These are phyloP conservation scores for Trachelus tabidus DNA, from an alignment of 2,888 invertebrate species.

Conservation along the genomic window DNA sequence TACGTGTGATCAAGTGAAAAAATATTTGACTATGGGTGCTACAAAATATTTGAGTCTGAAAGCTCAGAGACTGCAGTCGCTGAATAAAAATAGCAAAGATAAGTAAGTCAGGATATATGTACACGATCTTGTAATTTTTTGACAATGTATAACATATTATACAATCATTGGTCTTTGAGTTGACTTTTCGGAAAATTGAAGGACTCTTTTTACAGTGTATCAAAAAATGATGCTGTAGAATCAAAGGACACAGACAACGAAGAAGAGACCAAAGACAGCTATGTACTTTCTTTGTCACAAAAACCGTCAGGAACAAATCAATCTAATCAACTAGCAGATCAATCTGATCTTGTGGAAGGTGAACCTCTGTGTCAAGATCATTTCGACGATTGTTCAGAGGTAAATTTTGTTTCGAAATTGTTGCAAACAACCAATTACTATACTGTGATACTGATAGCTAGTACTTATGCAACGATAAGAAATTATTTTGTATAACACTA, in stretches of 20 bases:
- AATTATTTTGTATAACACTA: neutral
- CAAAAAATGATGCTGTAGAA: slow-evolving; percentile 40
- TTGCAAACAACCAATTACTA: slow-evolving; percentile 8
- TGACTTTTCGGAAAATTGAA: neutral
- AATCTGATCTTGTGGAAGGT: slow-evolving; percentile 7
- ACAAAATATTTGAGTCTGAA: slow-evolving; percentile 51
- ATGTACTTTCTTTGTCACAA: slow-evolving; percentile 79
- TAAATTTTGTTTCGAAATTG: slow-evolving; percentile 24
- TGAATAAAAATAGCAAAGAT: slow-evolving; percentile 24
- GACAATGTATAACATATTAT: slow-evolving; percentile 5
- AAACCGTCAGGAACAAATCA: slow-evolving; percentile 33
- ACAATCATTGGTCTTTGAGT: neutral
- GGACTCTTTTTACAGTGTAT: slow-evolving; percentile 17
- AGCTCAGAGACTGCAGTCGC: slow-evolving; percentile 41
- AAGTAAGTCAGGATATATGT: slow-evolving; percentile 14
- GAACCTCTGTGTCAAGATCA: slow-evolving; percentile 18
- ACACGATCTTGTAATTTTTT: neutral
- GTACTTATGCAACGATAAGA: neutral
- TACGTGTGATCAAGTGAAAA: slow-evolving; percentile 84
- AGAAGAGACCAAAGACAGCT: slow-evolving; percentile 73
- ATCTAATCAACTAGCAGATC: neutral
- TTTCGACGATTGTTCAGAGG: slow-evolving; percentile 59
- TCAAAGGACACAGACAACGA: slow-evolving; percentile 53
- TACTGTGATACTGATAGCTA: neutral
- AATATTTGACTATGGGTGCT: slow-evolving; percentile 56